Evolutionary conservation across 2,888 invertebrate species (phyloP).

Genomic region (Tanypteryx hageni): DNA sequence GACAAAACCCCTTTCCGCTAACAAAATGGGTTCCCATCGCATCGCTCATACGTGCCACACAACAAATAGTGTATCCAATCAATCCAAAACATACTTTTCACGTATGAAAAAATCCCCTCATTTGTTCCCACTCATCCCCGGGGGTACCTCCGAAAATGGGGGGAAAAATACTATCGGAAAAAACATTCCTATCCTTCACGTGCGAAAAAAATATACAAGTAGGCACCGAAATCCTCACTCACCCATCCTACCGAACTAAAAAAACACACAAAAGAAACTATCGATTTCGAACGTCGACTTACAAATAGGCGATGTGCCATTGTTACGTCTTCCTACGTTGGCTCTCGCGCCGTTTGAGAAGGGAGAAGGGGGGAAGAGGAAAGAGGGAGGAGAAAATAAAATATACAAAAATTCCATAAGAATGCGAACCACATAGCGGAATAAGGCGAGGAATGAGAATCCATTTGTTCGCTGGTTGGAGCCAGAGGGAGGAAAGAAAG

Average conservation of each 20-base stretch:
- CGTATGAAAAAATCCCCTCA: too few relatives aligned
- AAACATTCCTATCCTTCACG: neutral
- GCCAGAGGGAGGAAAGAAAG: neutral
- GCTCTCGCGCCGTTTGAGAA: neutral
- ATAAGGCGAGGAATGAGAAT: neutral
- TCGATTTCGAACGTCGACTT: slow-evolving; percentile 2
- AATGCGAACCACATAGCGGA: slow-evolving; percentile 3
- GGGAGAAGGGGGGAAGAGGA: neutral
- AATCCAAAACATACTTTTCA: too few relatives aligned
- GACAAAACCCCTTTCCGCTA: too few relatives aligned
- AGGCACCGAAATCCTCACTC: neutral
- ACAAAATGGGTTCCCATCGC: too few relatives aligned
- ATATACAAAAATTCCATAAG: neutral
- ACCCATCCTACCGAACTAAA: neutral
- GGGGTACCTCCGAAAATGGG: too few relatives aligned
- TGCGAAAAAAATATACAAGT: neutral
- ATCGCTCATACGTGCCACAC: too few relatives aligned
- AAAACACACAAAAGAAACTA: neutral
- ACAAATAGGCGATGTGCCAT: neutral
- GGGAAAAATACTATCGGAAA: neutral
- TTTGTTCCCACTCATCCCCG: too few relatives aligned
- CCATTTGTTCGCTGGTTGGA: neutral
- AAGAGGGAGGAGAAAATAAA: neutral
- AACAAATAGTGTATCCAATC: too few relatives aligned
- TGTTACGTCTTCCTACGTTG: neutral